These are phyloP conservation scores for Phoeniculus purpureus DNA, from an alignment of 2,797 vertebrate genomes.

Conservation along the genomic window DNA sequence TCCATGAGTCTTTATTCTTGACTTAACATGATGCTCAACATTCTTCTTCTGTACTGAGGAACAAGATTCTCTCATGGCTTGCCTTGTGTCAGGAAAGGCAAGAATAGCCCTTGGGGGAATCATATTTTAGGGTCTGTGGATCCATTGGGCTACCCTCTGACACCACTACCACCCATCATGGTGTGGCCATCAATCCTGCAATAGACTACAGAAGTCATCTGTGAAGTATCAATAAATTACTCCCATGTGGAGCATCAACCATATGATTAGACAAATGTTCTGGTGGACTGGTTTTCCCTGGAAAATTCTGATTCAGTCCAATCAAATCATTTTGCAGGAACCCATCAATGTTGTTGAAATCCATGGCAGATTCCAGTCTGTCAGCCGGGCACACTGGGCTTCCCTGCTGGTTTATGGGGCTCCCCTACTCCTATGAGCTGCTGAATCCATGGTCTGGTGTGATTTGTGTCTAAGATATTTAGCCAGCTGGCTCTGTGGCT, in stretches of 20 bases:
- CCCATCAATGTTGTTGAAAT: background rate
- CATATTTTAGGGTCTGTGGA: background rate
- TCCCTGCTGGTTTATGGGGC: conserved; percentile 30
- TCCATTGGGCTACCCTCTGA: background rate
- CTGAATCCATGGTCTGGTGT: conserved; percentile 24
- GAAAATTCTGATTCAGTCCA: conserved; percentile 25
- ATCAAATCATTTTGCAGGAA: conserved; percentile 14
- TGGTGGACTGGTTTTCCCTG: background rate
- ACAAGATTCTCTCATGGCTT: too few species aligned
- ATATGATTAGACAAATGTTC: background rate
- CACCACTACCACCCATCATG: background rate
- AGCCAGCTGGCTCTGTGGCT: conserved; percentile 27
- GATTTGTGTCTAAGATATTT: background rate
- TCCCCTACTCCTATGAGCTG: background rate
- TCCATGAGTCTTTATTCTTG: too few species aligned
- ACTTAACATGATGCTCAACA: too few species aligned
- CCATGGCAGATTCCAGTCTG: background rate
- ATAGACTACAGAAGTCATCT: background rate
- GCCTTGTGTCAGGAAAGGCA: too few species aligned
- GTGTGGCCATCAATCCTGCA: background rate
- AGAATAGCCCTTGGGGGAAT: background rate
- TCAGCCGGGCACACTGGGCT: background rate
- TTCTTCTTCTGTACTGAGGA: too few species aligned
- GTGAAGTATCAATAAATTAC: background rate
- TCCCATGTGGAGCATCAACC: background rate